These are phyloP conservation scores for Mormyrus lacerda DNA, from an alignment of 2,113 vertebrate species.

Conservation along the genomic window DNA sequence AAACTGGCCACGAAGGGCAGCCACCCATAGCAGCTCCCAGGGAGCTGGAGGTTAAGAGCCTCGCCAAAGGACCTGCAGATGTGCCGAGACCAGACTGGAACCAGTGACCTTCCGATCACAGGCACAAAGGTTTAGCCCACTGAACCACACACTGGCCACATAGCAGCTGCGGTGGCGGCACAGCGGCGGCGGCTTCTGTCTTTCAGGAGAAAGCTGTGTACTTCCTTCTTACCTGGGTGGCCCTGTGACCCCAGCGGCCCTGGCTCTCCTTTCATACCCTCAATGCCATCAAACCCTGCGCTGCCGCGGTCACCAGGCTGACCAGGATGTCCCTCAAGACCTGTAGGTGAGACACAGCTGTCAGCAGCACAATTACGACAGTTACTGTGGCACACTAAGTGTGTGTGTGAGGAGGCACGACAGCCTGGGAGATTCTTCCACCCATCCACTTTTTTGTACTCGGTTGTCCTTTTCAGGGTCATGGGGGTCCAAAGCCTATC, in stretches of 20 bases:
- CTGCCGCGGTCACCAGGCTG: slow-evolving; percentile 57
- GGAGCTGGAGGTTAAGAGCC: too few relatives aligned
- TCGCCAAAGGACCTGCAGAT: too few relatives aligned
- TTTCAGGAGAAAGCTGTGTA: neutral
- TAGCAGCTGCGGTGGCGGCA: too few relatives aligned
- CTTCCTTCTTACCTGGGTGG: slow-evolving; percentile 53
- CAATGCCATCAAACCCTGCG: slow-evolving; percentile 70
- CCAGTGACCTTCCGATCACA: too few relatives aligned
- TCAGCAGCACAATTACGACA: neutral
- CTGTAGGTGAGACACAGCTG: slow-evolving; percentile 32
- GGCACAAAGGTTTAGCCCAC: too few relatives aligned
- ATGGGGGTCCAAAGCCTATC: neutral
- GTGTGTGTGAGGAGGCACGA: neutral
- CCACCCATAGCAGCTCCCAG: too few relatives aligned
- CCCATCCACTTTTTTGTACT: neutral
- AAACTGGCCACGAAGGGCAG: too few relatives aligned
- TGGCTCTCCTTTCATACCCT: slow-evolving; percentile 61
- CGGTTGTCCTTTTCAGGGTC: neutral
- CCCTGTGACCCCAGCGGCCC: slow-evolving; percentile 68
- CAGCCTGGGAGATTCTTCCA: neutral
- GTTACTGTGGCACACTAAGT: neutral
- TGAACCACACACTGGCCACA: too few relatives aligned
- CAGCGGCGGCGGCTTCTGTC: neutral
- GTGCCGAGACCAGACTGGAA: too few relatives aligned
- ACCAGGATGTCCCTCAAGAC: slow-evolving; percentile 45